These are phyloP conservation scores for Phenganax subtilis DNA, from an alignment of 92 coral and sea anemone species.

Conservation along the genomic window DNA sequence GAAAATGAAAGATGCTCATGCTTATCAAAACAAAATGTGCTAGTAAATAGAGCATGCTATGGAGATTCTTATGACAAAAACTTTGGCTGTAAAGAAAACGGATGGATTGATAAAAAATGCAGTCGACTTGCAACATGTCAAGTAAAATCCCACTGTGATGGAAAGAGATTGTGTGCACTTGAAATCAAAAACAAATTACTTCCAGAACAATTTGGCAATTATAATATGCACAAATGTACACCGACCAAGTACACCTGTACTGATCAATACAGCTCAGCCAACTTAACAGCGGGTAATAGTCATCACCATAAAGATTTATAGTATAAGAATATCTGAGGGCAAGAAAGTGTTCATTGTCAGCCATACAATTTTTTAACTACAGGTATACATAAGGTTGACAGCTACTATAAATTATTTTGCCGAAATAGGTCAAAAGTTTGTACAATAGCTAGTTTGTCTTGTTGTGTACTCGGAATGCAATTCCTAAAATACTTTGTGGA, in stretches of 20 bases:
- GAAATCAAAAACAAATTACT: not conserved
- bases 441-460: too few species aligned
- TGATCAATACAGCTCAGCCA: not conserved
- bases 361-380: too few species aligned
- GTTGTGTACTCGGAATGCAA: too few species aligned
- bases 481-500: too few species aligned
- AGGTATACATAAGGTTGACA: too few species aligned
- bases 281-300: not conserved
- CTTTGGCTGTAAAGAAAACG: not conserved
- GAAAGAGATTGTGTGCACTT: slow-evolving; percentile 12
- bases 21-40: not conserved
- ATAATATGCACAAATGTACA: not conserved
- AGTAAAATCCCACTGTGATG: slow-evolving; percentile 11
- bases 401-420: too few species aligned
- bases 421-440: too few species aligned
- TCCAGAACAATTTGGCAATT: not conserved
- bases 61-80: not conserved
- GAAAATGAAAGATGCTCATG: slow-evolving; percentile 15
- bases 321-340: too few species aligned
- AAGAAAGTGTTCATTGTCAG: too few species aligned
- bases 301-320: not conserved
- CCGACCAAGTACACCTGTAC: not conserved
- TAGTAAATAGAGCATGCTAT: not conserved
- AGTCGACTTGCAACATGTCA: not conserved
- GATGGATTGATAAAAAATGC: not conserved